Conservation (phyloP, 37 sponge, comb jelly and placozoan species). For the Chondrilla cf. caribensis region DNA sequence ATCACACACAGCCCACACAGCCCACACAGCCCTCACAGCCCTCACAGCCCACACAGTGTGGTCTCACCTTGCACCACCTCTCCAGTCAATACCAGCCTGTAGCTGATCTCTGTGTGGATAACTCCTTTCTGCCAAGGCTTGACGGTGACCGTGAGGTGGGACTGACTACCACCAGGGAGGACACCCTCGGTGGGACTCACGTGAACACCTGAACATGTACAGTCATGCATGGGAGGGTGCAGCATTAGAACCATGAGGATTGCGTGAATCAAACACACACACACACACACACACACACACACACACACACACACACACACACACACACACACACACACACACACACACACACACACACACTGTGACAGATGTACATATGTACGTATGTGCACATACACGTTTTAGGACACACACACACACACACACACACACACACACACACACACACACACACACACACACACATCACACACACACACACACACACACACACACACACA, state of each 20-base stretch:
- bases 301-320: background rate
- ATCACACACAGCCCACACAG: too few relatives aligned
- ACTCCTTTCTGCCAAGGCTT: constrained; percentile 30
- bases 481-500: background rate
- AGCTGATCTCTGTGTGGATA: constrained; percentile 26
- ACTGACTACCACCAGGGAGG: constrained; percentile 33
- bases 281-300: background rate
- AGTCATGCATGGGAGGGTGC: background rate
- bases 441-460: background rate
- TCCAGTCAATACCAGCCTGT: constrained; percentile 21
- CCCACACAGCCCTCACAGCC: too few relatives aligned
- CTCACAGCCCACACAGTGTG: too few relatives aligned
- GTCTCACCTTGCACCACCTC: too few relatives aligned
- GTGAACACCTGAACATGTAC: constrained; percentile 38
- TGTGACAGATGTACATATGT: background rate
- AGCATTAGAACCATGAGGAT: too few relatives aligned
- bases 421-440: background rate
- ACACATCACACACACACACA: background rate
- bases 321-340: background rate
- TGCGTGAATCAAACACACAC: background rate
- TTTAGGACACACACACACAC: background rate
- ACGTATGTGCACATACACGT: background rate
- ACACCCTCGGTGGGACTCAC: constrained; percentile 41
- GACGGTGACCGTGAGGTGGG: constrained; percentile 33
- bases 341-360: too few relatives aligned